A percentile compares a stretch with the other conserved stretches of the same genome.
Conservation (phyloP, 2,797 vertebrate genomes). For the Amazona finschi region DNA sequence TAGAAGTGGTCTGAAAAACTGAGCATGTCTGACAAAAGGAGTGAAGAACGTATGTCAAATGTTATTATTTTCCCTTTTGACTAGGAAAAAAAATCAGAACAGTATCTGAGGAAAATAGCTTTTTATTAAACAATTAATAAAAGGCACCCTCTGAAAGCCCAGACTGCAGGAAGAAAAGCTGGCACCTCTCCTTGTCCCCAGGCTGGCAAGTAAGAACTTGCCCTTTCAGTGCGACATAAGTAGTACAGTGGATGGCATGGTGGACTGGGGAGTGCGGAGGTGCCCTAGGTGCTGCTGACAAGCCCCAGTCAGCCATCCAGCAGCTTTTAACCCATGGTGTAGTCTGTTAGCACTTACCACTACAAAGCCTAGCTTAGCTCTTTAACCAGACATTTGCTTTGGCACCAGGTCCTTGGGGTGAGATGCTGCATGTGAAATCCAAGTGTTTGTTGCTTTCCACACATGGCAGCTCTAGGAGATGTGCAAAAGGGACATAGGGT, state of each 20-base stretch:
- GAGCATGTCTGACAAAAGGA: background rate
- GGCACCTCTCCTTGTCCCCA: background rate
- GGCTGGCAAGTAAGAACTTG: background rate
- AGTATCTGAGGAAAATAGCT: background rate
- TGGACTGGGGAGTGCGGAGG: background rate
- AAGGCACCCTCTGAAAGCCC: background rate
- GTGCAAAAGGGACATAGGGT: background rate
- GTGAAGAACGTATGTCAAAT: background rate
- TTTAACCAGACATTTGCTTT: slow-evolving; percentile 80
- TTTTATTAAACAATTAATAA: background rate
- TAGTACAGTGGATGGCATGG: background rate
- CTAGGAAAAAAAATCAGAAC: background rate
- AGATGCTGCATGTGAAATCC: slow-evolving; percentile 39
- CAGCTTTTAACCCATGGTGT: background rate
- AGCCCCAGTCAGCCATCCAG: background rate
- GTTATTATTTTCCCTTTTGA: background rate
- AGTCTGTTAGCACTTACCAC: background rate
- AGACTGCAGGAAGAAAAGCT: background rate
- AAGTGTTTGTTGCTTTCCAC: slow-evolving; percentile 20
- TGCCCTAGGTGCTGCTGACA: background rate
- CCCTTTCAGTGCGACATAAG: background rate
- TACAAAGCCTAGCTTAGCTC: slow-evolving; percentile 45
- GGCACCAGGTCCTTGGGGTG: slow-evolving; percentile 71
- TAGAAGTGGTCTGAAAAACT: background rate
- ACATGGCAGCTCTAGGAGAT: background rate